Percentiles rank a stretch among this genome's conserved stretches.
phyloP scores from a whole-genome alignment of 1,140 invertebrate species.

The Amphibalanus amphitrite region DNA sequence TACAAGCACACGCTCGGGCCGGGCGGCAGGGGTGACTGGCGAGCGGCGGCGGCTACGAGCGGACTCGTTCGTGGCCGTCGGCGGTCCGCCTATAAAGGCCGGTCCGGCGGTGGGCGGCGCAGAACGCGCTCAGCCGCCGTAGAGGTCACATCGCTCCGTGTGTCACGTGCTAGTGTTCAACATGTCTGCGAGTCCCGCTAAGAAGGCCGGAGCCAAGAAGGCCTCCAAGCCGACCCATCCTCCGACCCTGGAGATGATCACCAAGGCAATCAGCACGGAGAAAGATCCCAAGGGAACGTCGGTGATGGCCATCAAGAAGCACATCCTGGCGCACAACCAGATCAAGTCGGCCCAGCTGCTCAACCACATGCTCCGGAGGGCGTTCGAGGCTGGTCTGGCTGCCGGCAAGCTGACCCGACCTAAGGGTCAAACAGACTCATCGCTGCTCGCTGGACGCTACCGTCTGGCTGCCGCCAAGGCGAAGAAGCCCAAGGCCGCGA shows the following conservation, averaged over 20 bases:
- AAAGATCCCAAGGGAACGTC: constrained; percentile 13
- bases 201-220: neutral
- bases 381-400: constrained; percentile 11
- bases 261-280: constrained; percentile 10
- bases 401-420: constrained; percentile 7
- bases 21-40: no score
- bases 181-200: neutral
- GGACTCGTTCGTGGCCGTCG: no score
- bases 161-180: no score
- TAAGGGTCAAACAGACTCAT: constrained; percentile 8
- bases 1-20: no score
- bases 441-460: constrained; percentile 8
- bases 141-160: no score
- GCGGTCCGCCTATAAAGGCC: no score
- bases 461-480: neutral
- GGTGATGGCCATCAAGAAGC: constrained; percentile 12
- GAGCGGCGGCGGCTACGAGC: no score
- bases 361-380: constrained; percentile 13
- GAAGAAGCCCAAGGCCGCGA: no score
- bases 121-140: no score
- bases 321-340: constrained; percentile 13
- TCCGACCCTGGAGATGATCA: constrained; percentile 14
- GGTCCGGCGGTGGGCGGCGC: no score
- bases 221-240: constrained; percentile 10
- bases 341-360: constrained; percentile 11